These are phyloP conservation scores for Microtus montanus DNA, from an alignment of 2,113 vertebrate species.

Conservation along the genomic window DNA sequence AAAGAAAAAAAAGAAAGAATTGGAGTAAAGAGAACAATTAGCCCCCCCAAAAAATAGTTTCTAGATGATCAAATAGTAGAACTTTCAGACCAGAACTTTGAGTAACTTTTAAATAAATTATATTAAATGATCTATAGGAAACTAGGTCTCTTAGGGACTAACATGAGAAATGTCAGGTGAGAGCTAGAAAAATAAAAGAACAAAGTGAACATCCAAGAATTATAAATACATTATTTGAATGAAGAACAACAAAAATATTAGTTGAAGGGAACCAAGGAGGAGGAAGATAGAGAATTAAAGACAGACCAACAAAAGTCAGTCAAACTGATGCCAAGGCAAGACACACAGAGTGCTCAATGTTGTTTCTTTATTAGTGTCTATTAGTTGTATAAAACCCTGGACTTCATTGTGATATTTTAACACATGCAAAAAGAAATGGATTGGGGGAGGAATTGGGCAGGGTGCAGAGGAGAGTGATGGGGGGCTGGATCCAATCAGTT, in stretches of 20 bases:
- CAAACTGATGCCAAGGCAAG: not conserved
- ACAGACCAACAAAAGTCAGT: not conserved
- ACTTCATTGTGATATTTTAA: not conserved
- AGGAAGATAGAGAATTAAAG: not conserved
- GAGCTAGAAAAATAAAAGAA: slow-evolving; percentile 36
- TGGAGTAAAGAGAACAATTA: not conserved
- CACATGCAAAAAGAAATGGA: not conserved
- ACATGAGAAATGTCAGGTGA: slow-evolving; percentile 21
- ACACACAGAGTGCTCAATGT: not conserved
- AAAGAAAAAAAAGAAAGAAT: slow-evolving; percentile 19
- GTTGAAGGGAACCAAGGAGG: not conserved
- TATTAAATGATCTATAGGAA: not conserved
- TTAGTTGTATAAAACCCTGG: not conserved
- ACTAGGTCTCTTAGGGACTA: not conserved
- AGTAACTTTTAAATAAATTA: slow-evolving; percentile 10
- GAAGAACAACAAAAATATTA: not conserved
- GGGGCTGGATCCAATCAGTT: not conserved
- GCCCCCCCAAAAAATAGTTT: not conserved
- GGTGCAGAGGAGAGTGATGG: not conserved
- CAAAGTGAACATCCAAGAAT: not conserved
- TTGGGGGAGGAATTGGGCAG: not conserved
- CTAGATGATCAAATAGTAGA: not conserved
- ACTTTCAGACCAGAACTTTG: not conserved
- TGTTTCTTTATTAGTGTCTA: not conserved
- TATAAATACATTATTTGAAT: not conserved